Evolutionary conservation across 2,797 vertebrate genomes (phyloP).

Genomic region (Micropoecilia bifurca): DNA sequence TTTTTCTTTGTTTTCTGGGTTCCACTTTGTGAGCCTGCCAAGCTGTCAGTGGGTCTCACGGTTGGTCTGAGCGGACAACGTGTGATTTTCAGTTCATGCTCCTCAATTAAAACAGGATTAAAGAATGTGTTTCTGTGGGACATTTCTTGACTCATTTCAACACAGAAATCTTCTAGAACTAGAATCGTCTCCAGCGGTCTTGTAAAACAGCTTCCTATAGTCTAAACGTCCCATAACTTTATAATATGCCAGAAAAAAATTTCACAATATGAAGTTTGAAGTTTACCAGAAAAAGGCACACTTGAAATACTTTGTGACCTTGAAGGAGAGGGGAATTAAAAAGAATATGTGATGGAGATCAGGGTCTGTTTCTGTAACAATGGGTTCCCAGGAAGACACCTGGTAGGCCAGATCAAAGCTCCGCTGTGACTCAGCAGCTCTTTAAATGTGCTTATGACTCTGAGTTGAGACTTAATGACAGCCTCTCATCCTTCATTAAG

Average conservation of each 20-base stretch:
- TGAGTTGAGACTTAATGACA: not conserved
- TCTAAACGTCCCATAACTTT: not conserved
- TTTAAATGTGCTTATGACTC: not conserved
- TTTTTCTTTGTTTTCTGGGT: not conserved
- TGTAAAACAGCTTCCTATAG: not conserved
- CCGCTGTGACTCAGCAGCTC: not conserved
- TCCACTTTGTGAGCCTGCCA: not conserved
- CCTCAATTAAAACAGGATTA: not conserved
- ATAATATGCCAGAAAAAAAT: not conserved
- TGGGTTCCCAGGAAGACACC: not conserved
- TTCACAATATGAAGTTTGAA: not conserved
- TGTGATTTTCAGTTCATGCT: not conserved
- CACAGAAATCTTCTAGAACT: not conserved
- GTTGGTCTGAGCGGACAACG: not conserved
- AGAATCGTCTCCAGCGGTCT: not conserved
- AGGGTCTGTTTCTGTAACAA: not conserved
- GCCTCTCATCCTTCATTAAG: not conserved
- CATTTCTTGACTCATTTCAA: not conserved
- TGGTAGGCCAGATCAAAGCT: not conserved
- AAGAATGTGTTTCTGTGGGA: not conserved
- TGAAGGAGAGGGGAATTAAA: not conserved
- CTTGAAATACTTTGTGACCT: not conserved
- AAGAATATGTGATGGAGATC: not conserved
- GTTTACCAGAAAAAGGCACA: not conserved
- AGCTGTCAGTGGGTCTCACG: not conserved